phyloP scores from a whole-genome alignment of 2,113 vertebrate genomes.

The Panthera tigris region DNA sequence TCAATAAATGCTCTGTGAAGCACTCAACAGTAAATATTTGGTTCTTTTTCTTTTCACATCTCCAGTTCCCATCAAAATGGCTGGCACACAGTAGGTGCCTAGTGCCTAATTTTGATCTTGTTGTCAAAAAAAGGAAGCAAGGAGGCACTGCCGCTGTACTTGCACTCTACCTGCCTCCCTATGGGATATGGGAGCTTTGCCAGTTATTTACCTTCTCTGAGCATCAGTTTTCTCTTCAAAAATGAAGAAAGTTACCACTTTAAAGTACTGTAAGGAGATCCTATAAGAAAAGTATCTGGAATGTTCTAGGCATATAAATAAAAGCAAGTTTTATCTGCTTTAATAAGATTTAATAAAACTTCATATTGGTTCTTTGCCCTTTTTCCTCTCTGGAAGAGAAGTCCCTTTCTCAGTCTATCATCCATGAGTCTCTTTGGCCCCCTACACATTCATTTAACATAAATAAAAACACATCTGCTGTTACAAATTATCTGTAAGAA shows the following conservation, averaged over 20 bases:
- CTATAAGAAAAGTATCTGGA: not conserved
- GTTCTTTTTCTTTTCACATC: not conserved
- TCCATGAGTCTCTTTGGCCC: not conserved
- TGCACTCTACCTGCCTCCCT: not conserved
- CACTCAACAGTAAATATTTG: not conserved
- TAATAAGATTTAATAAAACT: not conserved
- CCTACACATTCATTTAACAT: not conserved
- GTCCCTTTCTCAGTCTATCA: not conserved
- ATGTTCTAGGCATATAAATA: not conserved
- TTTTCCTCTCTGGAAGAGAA: not conserved
- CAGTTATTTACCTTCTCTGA: not conserved
- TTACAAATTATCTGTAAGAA: not conserved
- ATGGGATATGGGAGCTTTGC: not conserved
- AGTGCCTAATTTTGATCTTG: not conserved
- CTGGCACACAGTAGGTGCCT: not conserved
- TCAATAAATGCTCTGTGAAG: not conserved
- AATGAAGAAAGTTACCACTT: slow-evolving; percentile 10
- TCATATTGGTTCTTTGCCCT: not conserved
- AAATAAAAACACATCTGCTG: not conserved
- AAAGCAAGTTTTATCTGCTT: not conserved
- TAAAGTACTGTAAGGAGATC: not conserved
- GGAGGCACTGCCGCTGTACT: not conserved
- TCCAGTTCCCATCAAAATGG: not conserved
- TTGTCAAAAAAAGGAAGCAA: not conserved
- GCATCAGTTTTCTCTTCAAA: not conserved